A percentile compares a stretch with the other conserved stretches of the same genome.
Evolutionary conservation across 1,140 invertebrate genomes (phyloP).

Genomic region (Globodera ellingtonae): DNA sequence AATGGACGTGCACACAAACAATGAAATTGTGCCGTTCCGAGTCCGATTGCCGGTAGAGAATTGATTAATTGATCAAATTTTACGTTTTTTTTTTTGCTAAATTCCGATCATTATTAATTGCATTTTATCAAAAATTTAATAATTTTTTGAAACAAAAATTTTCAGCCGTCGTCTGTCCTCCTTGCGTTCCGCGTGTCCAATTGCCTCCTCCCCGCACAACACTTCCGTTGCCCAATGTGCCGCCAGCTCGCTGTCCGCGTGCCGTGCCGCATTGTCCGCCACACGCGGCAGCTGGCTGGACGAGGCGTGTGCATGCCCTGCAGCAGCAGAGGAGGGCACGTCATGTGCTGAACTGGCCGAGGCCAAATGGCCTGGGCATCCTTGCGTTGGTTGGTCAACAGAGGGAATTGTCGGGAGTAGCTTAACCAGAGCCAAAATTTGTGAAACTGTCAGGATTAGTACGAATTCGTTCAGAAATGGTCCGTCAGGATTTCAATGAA

Average conservation of each 20-base stretch:
- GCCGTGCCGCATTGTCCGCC: slow-evolving; percentile 45
- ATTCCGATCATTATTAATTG: not conserved
- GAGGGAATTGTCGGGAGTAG: too few species aligned
- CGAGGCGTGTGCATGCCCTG: slow-evolving; percentile 53
- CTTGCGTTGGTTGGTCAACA: slow-evolving; percentile 50
- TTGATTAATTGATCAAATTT: slow-evolving; percentile 20
- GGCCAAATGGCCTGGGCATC: slow-evolving; percentile 40
- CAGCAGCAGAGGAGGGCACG: slow-evolving; percentile 45
- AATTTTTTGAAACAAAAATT: slow-evolving; percentile 19
- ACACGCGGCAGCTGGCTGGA: slow-evolving; percentile 52
- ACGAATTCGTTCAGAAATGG: too few species aligned
- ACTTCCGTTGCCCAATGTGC: not conserved
- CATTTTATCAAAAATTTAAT: not conserved
- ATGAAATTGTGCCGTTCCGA: slow-evolving; percentile 46
- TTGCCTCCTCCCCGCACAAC: not conserved
- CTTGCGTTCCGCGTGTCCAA: not conserved
- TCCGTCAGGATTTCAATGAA: not conserved
- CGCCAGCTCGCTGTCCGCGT: slow-evolving; percentile 35
- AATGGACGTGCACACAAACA: slow-evolving; percentile 47
- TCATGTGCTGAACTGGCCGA: slow-evolving; percentile 16
- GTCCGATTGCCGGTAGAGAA: slow-evolving; percentile 48
- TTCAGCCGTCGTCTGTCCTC: slow-evolving; percentile 2
- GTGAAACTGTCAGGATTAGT: not conserved
- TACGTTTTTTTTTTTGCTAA: slow-evolving; percentile 1
- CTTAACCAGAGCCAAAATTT: too few species aligned